These are phyloP conservation scores for Hirudinaria manillensis DNA, from an alignment of 2,888 invertebrate genomes.

Conservation along the genomic window DNA sequence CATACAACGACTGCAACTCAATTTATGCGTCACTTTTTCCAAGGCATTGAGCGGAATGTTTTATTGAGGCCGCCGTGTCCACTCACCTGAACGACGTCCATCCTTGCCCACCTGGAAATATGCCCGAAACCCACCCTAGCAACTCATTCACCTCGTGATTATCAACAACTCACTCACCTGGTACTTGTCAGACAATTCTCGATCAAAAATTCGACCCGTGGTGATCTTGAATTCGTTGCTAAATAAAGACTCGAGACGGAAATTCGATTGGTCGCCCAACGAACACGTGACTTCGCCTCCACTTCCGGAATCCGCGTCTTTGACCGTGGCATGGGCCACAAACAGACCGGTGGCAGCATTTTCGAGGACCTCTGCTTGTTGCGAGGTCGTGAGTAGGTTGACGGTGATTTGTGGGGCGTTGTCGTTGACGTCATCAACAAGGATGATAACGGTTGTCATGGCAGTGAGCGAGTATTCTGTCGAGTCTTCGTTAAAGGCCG, in stretches of 20 bases:
- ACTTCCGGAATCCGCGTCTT: slow-evolving; percentile 35
- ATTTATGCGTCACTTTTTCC: too few species aligned
- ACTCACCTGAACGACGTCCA: too few species aligned
- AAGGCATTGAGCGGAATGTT: too few species aligned
- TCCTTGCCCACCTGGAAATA: too few species aligned
- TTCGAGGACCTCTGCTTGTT: slow-evolving; percentile 51
- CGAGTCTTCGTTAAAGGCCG: slow-evolving; percentile 36
- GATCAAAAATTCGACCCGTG: slow-evolving; percentile 20
- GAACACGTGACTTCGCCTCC: slow-evolving; percentile 33
- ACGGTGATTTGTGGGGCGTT: slow-evolving; percentile 79
- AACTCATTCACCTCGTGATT: slow-evolving; percentile 9
- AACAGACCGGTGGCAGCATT: slow-evolving; percentile 39
- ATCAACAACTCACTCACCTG: slow-evolving; percentile 14
- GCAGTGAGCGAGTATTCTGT: slow-evolving; percentile 65
- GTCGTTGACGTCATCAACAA: slow-evolving; percentile 69
- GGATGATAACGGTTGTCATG: slow-evolving; percentile 61
- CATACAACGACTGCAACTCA: too few species aligned
- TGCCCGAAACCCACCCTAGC: too few species aligned
- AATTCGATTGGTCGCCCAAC: slow-evolving; percentile 19
- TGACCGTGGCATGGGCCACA: slow-evolving; percentile 38
- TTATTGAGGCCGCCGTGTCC: too few species aligned
- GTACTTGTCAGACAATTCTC: background rate
- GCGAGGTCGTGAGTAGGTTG: slow-evolving; percentile 75
- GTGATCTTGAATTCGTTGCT: slow-evolving; percentile 33
- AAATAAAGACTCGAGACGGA: slow-evolving; percentile 24